Evolutionary conservation across 2,113 vertebrate genomes (phyloP).

Genomic region (Sorex araneus): DNA sequence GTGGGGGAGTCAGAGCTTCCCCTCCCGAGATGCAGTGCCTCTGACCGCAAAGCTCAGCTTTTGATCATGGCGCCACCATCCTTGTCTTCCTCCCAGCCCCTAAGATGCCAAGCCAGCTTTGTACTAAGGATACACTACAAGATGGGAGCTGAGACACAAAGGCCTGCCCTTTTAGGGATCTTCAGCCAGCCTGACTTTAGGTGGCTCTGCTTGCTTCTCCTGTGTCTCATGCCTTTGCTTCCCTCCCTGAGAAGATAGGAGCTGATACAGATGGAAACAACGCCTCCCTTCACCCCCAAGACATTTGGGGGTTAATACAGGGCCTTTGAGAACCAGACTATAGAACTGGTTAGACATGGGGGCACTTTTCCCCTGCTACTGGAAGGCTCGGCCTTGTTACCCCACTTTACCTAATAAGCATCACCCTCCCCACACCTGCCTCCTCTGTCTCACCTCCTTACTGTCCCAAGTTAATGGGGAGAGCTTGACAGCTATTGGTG

Average conservation of each 20-base stretch:
- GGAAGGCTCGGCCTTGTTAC: background rate
- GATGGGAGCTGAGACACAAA: background rate
- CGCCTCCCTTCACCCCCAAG: background rate
- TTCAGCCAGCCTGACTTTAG: background rate
- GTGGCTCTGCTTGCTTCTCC: background rate
- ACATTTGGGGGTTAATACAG: background rate
- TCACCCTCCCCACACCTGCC: background rate
- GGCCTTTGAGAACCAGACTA: background rate
- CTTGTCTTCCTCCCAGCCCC: background rate
- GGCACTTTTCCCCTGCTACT: too few relatives aligned
- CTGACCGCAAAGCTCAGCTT: background rate
- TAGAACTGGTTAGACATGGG: too few relatives aligned
- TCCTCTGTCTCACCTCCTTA: background rate
- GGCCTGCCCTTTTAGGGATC: background rate
- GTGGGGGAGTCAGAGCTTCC: background rate
- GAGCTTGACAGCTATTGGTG: background rate
- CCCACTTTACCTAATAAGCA: background rate
- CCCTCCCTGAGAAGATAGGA: background rate
- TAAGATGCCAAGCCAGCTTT: background rate
- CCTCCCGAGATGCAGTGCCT: background rate
- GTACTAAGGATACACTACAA: background rate
- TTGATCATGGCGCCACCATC: background rate
- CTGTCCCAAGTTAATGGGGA: background rate
- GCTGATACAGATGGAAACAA: background rate
- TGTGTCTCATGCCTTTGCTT: background rate